Evolutionary conservation across 2,888 invertebrate genomes (phyloP).

Genomic region (Calameuta pallipes): DNA sequence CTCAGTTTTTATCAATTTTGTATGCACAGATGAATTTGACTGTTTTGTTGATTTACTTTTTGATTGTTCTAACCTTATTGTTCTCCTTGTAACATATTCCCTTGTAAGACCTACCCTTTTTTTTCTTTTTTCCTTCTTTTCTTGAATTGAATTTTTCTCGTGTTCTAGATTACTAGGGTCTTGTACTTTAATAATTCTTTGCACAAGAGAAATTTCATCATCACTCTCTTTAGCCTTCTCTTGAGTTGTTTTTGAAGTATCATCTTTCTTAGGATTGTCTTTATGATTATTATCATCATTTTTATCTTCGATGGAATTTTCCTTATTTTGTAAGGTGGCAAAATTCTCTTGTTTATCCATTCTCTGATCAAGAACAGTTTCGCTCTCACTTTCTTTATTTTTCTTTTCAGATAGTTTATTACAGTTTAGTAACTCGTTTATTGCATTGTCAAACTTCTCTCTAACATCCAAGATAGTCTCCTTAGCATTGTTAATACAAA

Average conservation of each 20-base stretch:
- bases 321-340: not conserved
- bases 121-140: not conserved
- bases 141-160: not conserved
- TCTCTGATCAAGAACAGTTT: conserved; percentile 5
- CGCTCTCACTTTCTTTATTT: not conserved
- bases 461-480: not conserved
- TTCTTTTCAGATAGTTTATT: conserved; percentile 23
- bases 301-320: conserved; percentile 7
- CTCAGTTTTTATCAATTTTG: too few species aligned
- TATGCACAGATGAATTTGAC: not conserved
- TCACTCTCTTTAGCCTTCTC: conserved; percentile 13
- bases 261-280: conserved; percentile 11
- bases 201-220: conserved; percentile 5
- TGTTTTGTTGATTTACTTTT: not conserved
- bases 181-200: not conserved
- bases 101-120: not conserved
- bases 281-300: conserved; percentile 18
- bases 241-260: not conserved
- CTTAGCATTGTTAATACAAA: not conserved
- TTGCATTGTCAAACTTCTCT: not conserved
- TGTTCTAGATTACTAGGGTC: not conserved
- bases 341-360: conserved; percentile 14
- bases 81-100: not conserved
- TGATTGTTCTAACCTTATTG: not conserved
- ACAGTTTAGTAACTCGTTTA: conserved; percentile 43